Percentiles rank a stretch among this genome's conserved stretches.
These are phyloP conservation scores for Neodiprion fabricii DNA, from an alignment of 1,140 invertebrate species.

Conservation along the genomic window DNA sequence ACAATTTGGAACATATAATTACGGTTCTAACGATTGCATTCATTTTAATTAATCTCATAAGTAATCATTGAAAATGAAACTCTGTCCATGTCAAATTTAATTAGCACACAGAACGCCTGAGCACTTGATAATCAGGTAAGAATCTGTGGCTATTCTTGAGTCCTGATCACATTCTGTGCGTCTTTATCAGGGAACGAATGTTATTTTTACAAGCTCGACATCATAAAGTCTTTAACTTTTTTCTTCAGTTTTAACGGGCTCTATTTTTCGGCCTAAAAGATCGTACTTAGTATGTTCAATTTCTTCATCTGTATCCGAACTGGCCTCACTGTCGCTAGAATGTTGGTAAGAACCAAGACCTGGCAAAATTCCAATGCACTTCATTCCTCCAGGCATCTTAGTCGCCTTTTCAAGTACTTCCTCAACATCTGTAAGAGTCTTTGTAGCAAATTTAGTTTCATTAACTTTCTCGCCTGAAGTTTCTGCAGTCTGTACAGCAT, in stretches of 20 bases:
- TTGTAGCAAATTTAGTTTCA: conserved; percentile 35
- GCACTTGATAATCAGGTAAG: neutral
- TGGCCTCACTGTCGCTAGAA: conserved; percentile 72
- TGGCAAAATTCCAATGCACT: conserved; percentile 78
- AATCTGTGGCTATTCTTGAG: neutral
- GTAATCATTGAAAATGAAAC: no score
- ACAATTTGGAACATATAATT: no score
- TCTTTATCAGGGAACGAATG: neutral
- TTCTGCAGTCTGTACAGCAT: conserved; percentile 29
- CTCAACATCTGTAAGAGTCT: conserved; percentile 25
- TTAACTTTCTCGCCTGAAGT: conserved; percentile 27
- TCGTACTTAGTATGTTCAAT: conserved; percentile 59
- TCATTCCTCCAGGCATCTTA: conserved; percentile 55
- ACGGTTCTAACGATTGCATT: no score
- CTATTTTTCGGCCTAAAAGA: conserved; percentile 65
- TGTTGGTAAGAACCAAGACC: conserved; percentile 78
- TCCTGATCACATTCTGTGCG: neutral
- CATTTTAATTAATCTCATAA: no score
- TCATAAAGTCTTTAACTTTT: conserved; percentile 21
- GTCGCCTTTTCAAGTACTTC: neutral
- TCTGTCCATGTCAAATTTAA: no score
- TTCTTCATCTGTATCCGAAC: conserved; percentile 67
- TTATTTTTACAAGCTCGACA: neutral
- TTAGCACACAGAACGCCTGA: neutral
- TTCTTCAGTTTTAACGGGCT: conserved; percentile 19